Conservation (phyloP, 2,113 vertebrate genomes). For the Xyliphius kryptos region DNA sequence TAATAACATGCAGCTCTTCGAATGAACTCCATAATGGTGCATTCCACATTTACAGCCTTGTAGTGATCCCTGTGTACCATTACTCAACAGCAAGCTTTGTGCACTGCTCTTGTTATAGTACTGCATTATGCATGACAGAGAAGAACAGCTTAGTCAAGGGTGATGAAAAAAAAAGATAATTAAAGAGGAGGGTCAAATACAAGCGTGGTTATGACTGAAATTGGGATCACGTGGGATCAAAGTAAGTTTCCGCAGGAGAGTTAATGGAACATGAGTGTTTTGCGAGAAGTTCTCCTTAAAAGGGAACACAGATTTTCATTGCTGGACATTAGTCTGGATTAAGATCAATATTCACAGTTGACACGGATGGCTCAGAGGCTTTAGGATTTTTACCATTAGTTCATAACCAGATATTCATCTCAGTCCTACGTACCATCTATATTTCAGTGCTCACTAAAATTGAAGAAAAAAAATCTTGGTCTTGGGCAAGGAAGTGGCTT, state of each 20-base stretch:
- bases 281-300: slow-evolving; percentile 49
- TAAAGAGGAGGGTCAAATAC: slow-evolving; percentile 50
- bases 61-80: slow-evolving; percentile 11
- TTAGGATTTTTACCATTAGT: too few relatives aligned
- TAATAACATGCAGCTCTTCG: too few relatives aligned
- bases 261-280: slow-evolving; percentile 63
- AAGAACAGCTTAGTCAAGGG: slow-evolving; percentile 44
- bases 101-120: slow-evolving; percentile 41
- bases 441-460: too few relatives aligned
- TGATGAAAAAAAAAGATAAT: slow-evolving; percentile 48
- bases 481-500: too few relatives aligned
- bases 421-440: too few relatives aligned
- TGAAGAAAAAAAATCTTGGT: too few relatives aligned
- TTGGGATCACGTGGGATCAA: slow-evolving; percentile 60
- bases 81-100: slow-evolving; percentile 43
- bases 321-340: too few relatives aligned
- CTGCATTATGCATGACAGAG: slow-evolving; percentile 39
- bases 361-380: too few relatives aligned
- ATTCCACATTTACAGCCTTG: too few relatives aligned
- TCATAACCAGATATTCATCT: too few relatives aligned
- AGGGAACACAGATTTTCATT: slow-evolving; percentile 54
- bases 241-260: slow-evolving; percentile 53
- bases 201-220: slow-evolving; percentile 51
- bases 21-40: too few relatives aligned
- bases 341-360: too few relatives aligned